phyloP scores from a whole-genome alignment of 2,888 invertebrate species.

The Gymnocheta viridis region DNA sequence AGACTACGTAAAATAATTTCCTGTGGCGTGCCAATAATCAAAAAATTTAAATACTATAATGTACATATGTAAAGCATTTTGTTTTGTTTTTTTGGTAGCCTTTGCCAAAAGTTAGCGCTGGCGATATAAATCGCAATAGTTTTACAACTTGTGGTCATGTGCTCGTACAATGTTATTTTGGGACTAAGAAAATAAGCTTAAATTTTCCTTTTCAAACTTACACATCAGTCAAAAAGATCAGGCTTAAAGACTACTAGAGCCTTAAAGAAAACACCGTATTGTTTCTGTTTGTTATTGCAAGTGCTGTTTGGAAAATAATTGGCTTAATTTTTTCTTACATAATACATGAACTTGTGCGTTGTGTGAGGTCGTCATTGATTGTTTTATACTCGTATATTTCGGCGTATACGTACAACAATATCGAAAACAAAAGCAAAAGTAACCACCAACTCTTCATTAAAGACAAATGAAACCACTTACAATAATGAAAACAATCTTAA shows the following conservation, averaged over 20 bases:
- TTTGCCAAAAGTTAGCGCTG: background rate
- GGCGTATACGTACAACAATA: background rate
- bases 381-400: constrained; percentile 2
- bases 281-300: constrained; percentile 56
- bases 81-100: background rate
- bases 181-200: background rate
- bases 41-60: too few relatives aligned
- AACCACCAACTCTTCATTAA: constrained; percentile 53
- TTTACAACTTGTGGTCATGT: background rate
- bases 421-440: constrained; percentile 20
- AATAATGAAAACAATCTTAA: constrained; percentile 50
- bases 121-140: background rate
- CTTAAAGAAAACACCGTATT: background rate
- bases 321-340: constrained; percentile 64
- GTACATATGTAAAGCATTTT: too few relatives aligned
- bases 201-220: background rate
- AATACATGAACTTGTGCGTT: constrained; percentile 22
- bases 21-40: too few relatives aligned
- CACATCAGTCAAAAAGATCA: background rate
- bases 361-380: constrained; percentile 54
- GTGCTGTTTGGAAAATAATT: constrained; percentile 56
- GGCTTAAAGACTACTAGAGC: background rate
- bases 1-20: too few relatives aligned
- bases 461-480: constrained; percentile 60
- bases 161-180: constrained; percentile 22